These are phyloP conservation scores for Cyprinodon brontotheroides DNA, from an alignment of 2,113 vertebrate genomes.

Conservation along the genomic window DNA sequence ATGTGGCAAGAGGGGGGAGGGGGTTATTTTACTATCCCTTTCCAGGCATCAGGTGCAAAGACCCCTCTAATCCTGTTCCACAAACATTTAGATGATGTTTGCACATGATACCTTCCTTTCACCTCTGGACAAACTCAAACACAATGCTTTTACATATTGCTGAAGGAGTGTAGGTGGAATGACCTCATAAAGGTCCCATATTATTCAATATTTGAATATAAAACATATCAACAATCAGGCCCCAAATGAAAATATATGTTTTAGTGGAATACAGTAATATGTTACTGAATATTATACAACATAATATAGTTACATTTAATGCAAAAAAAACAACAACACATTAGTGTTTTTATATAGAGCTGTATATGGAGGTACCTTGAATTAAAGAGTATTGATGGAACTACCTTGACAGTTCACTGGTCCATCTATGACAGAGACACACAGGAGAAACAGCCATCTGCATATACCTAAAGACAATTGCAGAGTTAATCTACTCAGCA, in stretches of 20 bases:
- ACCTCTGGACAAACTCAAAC: conserved; percentile 26
- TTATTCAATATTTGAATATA: too few species aligned
- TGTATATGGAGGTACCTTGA: neutral
- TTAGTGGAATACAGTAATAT: too few species aligned
- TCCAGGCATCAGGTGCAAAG: conserved; percentile 52
- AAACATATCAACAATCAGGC: neutral
- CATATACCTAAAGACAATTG: neutral
- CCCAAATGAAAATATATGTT: neutral
- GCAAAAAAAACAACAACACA: neutral
- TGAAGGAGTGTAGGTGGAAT: neutral
- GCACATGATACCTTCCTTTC: conserved; percentile 56
- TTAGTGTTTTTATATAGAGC: neutral
- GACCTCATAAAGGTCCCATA: neutral
- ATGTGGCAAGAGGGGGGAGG: conserved; percentile 74
- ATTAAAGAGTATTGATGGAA: neutral
- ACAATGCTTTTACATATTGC: neutral
- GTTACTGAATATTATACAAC: too few species aligned
- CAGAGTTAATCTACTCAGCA: neutral
- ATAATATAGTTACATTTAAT: too few species aligned
- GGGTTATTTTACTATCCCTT: conserved; percentile 76
- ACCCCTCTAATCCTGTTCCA: conserved; percentile 40
- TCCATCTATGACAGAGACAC: neutral
- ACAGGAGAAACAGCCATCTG: neutral
- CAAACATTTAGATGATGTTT: neutral
- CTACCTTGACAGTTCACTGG: neutral